Evolutionary conservation across 2,113 vertebrate species (phyloP).

Genomic region (Meles meles): DNA sequence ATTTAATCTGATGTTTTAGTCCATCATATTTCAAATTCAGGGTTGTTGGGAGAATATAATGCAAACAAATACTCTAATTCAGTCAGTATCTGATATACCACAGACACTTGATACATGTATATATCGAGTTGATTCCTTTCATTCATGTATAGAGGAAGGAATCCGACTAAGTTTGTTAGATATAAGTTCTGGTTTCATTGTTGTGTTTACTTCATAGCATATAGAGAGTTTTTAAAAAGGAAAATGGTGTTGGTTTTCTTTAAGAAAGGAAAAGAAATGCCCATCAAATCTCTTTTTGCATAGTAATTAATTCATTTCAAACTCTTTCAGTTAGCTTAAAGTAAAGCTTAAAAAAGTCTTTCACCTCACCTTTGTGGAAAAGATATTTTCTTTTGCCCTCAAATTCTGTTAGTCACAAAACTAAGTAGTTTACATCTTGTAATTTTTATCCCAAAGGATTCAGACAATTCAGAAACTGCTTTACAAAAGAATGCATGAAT

Average conservation of each 20-base stretch:
- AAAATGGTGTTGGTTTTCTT: neutral
- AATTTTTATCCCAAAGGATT: neutral
- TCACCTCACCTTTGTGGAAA: neutral
- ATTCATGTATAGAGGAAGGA: neutral
- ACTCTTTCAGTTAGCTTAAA: neutral
- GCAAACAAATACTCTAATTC: neutral
- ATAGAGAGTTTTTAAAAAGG: neutral
- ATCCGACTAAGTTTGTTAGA: neutral
- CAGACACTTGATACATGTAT: neutral
- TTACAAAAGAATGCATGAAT: neutral
- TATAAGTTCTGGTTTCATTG: neutral
- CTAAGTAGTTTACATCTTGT: neutral
- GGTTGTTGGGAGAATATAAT: neutral
- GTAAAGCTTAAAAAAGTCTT: neutral
- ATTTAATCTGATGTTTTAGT: neutral
- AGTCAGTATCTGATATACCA: neutral
- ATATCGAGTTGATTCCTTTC: neutral
- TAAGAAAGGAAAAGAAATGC: neutral
- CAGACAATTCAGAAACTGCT: neutral
- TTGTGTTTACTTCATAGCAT: neutral
- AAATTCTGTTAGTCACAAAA: slow-evolving; percentile 8
- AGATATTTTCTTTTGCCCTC: neutral
- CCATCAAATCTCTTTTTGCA: neutral
- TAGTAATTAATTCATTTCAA: neutral
- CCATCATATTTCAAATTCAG: neutral